phyloP scores from a whole-genome alignment of 2,113 vertebrate genomes.

The Hippocampus guttulatus region DNA sequence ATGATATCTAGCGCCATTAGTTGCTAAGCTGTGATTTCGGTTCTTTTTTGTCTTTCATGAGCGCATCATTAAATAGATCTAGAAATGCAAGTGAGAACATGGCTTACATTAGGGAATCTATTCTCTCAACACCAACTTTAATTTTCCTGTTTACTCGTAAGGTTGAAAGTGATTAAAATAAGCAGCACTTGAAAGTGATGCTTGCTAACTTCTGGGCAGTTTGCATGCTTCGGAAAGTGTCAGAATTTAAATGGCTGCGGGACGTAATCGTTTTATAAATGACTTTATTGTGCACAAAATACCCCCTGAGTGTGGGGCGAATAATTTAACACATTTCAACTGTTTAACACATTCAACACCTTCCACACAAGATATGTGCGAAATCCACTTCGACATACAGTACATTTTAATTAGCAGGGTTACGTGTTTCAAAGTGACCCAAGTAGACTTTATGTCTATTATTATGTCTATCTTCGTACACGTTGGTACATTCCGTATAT shows the following conservation, averaged over 20 bases:
- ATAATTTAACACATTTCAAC: slow-evolving; percentile 8
- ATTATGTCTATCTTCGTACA: neutral
- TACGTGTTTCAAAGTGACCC: neutral
- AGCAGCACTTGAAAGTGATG: neutral
- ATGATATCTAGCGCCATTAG: neutral
- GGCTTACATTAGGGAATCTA: neutral
- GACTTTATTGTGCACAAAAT: neutral
- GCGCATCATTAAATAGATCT: too few species aligned
- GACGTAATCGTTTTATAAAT: neutral
- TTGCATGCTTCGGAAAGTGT: neutral
- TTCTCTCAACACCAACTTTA: neutral
- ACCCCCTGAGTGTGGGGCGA: neutral
- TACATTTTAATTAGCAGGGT: neutral
- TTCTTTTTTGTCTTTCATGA: too few species aligned
- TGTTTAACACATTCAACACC: neutral
- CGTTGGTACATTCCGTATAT: neutral
- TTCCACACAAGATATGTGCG: neutral
- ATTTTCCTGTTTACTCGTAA: too few species aligned
- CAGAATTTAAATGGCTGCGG: neutral
- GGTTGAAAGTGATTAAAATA: neutral
- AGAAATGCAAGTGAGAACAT: too few species aligned
- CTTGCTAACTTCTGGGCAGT: neutral
- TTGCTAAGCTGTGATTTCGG: too few species aligned
- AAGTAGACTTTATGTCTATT: neutral
- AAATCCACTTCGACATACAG: neutral